phyloP scores from a whole-genome alignment of 2,797 vertebrate genomes.

The Hemitrygon akajei region DNA sequence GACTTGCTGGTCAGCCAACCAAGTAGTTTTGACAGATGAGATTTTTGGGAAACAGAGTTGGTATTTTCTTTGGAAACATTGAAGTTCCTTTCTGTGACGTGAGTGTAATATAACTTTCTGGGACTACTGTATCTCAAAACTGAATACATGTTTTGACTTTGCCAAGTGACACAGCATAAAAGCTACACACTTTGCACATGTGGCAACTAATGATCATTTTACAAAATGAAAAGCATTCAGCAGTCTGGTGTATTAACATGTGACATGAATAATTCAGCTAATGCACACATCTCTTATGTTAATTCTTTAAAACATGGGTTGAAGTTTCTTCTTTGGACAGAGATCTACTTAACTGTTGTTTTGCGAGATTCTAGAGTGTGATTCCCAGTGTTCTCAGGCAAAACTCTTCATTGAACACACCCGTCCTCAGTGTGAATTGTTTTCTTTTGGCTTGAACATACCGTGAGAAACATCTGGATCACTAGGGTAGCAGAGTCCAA shows the following conservation, averaged over 20 bases:
- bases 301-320: not conserved
- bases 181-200: not conserved
- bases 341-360: not conserved
- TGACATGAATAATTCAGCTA: not conserved
- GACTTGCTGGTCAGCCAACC: not conserved
- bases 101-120: not conserved
- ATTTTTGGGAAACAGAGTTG: not conserved
- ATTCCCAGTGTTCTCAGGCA: not conserved
- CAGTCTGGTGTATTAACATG: not conserved
- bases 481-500: no score
- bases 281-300: no score
- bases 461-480: not conserved
- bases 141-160: not conserved
- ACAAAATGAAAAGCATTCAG: not conserved
- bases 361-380: not conserved
- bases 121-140: not conserved
- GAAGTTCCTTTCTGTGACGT: not conserved
- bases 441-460: not conserved
- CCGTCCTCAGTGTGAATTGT: not conserved
- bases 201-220: not conserved
- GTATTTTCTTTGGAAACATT: not conserved
- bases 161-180: slow-evolving; percentile 11
- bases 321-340: no score
- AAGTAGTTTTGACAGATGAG: slow-evolving; percentile 11
- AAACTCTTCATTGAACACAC: not conserved